Conservation (phyloP, 2,797 vertebrate species). For the Ctenochaetus hawaiiensis region DNA sequence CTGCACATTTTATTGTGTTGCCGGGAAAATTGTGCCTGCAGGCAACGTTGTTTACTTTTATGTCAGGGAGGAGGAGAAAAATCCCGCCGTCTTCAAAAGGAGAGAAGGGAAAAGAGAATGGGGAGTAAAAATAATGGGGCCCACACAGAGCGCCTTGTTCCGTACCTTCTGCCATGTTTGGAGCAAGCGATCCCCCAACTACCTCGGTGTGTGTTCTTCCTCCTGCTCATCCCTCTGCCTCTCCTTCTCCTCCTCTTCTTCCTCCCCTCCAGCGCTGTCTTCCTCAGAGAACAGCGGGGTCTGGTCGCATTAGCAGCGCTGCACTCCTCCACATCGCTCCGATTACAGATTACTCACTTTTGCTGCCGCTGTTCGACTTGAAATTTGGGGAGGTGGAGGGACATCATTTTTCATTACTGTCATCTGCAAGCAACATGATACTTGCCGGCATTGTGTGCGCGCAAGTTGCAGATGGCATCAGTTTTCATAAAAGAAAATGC, state of each 20-base stretch:
- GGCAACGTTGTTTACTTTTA: conserved; percentile 99
- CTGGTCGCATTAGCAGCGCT: conserved; percentile 74
- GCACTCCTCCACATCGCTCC: conserved; percentile 74
- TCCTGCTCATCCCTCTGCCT: conserved; percentile 63
- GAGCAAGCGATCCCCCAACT: conserved; percentile 73
- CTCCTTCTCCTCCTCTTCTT: conserved; percentile 62
- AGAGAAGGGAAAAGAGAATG: conserved; percentile 78
- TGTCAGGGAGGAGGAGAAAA: conserved; percentile 91
- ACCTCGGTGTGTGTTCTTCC: conserved; percentile 79
- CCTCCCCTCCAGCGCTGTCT: conserved; percentile 79
- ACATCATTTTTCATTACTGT: conserved; percentile 76
- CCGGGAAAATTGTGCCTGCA: conserved; percentile 99
- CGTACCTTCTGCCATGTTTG: conserved; percentile 84
- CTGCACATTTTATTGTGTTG: conserved; percentile 99
- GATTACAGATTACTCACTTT: conserved; percentile 79
- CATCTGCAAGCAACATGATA: conserved; percentile 64
- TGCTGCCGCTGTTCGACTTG: conserved; percentile 66
- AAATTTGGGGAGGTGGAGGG: conserved; percentile 73
- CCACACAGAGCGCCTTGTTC: conserved; percentile 83
- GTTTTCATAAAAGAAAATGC: conserved; percentile 34
- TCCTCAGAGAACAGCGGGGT: conserved; percentile 80
- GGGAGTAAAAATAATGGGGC: conserved; percentile 89
- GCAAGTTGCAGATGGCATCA: conserved; percentile 33
- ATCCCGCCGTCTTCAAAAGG: conserved; percentile 94
- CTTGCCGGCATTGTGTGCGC: conserved; percentile 41